phyloP scores from a whole-genome alignment of 1,140 invertebrate species.

The Panagrolaimus sp. region DNA sequence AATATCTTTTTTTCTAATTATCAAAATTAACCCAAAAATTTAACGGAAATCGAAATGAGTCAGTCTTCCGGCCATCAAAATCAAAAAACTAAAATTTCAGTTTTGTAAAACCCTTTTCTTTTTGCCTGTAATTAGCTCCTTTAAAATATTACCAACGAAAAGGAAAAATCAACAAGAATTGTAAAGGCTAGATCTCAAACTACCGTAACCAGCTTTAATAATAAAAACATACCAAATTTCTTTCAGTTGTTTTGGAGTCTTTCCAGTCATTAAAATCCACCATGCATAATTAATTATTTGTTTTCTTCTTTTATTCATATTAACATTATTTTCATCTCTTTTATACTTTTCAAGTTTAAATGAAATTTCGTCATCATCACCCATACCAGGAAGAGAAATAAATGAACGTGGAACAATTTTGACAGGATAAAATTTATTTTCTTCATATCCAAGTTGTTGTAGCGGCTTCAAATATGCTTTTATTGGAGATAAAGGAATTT shows the following conservation, averaged over 20 bases:
- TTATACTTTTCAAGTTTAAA: not conserved
- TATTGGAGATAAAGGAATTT: not conserved
- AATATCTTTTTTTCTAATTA: too few relatives aligned
- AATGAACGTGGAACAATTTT: not conserved
- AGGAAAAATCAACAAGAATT: too few relatives aligned
- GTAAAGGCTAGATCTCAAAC: too few relatives aligned
- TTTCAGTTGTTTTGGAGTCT: not conserved
- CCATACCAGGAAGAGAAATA: not conserved
- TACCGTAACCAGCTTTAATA: not conserved
- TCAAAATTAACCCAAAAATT: too few relatives aligned
- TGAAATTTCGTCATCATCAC: not conserved
- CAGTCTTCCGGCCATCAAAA: too few relatives aligned
- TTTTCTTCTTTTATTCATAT: not conserved
- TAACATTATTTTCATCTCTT: not conserved
- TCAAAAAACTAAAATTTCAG: too few relatives aligned
- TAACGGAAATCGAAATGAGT: too few relatives aligned
- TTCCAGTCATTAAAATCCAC: not conserved
- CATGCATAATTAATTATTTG: not conserved
- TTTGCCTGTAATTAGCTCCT: too few relatives aligned
- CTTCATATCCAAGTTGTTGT: not conserved
- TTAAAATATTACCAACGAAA: too few relatives aligned
- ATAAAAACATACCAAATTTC: not conserved
- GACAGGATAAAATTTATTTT: slow-evolving; percentile 10
- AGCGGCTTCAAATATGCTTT: not conserved
- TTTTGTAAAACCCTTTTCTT: too few relatives aligned